Conservation (phyloP, 2,797 vertebrate genomes). For the Mormyrus proboscirostris region DNA sequence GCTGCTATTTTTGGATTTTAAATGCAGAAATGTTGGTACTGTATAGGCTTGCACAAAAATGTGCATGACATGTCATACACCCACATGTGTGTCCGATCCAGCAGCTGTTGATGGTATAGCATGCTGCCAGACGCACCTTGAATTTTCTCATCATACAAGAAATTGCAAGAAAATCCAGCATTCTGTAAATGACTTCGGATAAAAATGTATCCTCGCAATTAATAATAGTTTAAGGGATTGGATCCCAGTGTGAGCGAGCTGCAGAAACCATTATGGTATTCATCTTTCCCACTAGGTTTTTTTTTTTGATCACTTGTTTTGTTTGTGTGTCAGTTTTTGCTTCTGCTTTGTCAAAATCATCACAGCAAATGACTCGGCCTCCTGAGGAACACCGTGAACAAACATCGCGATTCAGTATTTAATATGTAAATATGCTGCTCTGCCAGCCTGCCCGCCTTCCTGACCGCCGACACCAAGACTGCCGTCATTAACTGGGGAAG, state of each 20-base stretch:
- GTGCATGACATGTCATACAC: not conserved
- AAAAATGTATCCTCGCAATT: not conserved
- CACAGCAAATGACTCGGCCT: not conserved
- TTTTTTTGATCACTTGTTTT: not conserved
- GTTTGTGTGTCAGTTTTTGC: not conserved
- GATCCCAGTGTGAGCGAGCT: not conserved
- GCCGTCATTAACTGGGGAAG: not conserved
- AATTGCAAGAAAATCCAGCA: not conserved
- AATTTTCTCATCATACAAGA: not conserved
- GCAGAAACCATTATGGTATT: not conserved
- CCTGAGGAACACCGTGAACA: not conserved
- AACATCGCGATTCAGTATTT: not conserved
- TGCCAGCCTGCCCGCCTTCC: not conserved
- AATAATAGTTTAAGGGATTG: not conserved
- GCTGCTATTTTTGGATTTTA: not conserved
- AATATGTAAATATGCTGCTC: not conserved
- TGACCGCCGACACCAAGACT: not conserved
- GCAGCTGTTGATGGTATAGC: not conserved
- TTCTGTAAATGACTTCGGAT: not conserved
- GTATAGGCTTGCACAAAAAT: not conserved
- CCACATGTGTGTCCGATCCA: not conserved
- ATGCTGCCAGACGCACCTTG: not conserved
- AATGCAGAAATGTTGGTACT: not conserved
- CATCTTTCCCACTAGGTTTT: not conserved
- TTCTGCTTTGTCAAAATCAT: not conserved